Conservation (phyloP, 2,888 invertebrate genomes). For the Slavum lentiscoides region DNA sequence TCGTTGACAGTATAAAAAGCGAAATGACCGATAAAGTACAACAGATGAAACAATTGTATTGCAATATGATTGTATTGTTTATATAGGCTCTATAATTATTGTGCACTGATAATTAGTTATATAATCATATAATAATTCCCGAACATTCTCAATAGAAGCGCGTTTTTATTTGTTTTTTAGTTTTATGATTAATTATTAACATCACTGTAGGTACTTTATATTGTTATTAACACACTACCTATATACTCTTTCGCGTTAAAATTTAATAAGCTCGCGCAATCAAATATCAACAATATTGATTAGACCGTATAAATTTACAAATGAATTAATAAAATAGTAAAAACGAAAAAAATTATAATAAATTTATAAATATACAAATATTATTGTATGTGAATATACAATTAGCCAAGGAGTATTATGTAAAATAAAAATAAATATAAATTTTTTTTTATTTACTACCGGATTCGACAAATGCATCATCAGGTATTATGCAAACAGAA, state of each 20-base stretch:
- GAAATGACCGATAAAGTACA: slow-evolving; percentile 20
- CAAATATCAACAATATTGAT: neutral
- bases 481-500: too few relatives aligned
- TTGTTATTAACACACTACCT: neutral
- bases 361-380: too few relatives aligned
- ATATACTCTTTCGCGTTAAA: neutral
- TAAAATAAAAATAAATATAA: too few relatives aligned
- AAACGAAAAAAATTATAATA: too few relatives aligned
- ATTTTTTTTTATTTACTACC: too few relatives aligned
- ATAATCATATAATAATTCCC: neutral
- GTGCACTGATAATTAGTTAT: neutral
- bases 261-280: neutral
- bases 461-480: too few relatives aligned
- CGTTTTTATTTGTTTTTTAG: too few relatives aligned
- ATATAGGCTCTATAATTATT: slow-evolving; percentile 5
- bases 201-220: neutral
- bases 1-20: slow-evolving; percentile 1
- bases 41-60: slow-evolving; percentile 1
- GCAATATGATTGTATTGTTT: slow-evolving; percentile 17
- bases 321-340: too few relatives aligned
- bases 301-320: neutral
- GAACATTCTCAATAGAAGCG: too few relatives aligned
- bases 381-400: too few relatives aligned
- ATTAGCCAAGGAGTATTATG: too few relatives aligned
- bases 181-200: too few relatives aligned